Percentiles rank a stretch among this genome's conserved stretches.
Evolutionary conservation across 92 coral and sea anemone species (phyloP).

Genomic region (Anthopleura xanthogrammica): DNA sequence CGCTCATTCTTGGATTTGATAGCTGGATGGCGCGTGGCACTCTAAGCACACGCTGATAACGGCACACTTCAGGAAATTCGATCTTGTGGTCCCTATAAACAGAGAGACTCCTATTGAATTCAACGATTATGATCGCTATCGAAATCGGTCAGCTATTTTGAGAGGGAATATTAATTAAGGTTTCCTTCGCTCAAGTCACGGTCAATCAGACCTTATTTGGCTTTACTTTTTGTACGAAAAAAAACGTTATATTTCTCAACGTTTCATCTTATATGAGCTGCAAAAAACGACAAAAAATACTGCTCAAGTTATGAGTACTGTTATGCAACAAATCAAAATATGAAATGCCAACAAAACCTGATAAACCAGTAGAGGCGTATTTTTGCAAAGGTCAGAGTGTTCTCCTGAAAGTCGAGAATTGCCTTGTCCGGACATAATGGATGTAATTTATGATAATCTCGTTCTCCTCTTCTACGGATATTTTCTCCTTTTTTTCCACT

Average conservation of each 20-base stretch:
- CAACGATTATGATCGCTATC: background rate
- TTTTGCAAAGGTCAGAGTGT: background rate
- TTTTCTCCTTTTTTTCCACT: too few species aligned
- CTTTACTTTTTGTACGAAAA: background rate
- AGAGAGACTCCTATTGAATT: background rate
- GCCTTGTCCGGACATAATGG: background rate
- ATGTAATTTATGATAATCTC: background rate
- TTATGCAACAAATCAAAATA: background rate
- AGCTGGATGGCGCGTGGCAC: slow-evolving; percentile 10
- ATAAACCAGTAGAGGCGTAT: background rate
- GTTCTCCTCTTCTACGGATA: too few species aligned
- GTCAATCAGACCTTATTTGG: background rate
- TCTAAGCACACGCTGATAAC: slow-evolving; percentile 12
- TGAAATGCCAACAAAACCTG: background rate
- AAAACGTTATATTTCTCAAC: background rate
- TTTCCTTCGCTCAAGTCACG: background rate
- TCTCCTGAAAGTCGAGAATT: background rate
- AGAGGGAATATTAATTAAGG: background rate
- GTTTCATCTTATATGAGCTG: background rate
- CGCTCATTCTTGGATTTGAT: background rate
- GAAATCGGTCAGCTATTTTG: background rate
- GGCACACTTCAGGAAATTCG: slow-evolving; percentile 11
- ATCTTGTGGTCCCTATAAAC: slow-evolving; percentile 1
- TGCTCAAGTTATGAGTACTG: background rate
- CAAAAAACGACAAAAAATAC: background rate